Base-by-base conservation (phyloP, 2,113 vertebrate species). In the Crotalus viridis region DNA sequence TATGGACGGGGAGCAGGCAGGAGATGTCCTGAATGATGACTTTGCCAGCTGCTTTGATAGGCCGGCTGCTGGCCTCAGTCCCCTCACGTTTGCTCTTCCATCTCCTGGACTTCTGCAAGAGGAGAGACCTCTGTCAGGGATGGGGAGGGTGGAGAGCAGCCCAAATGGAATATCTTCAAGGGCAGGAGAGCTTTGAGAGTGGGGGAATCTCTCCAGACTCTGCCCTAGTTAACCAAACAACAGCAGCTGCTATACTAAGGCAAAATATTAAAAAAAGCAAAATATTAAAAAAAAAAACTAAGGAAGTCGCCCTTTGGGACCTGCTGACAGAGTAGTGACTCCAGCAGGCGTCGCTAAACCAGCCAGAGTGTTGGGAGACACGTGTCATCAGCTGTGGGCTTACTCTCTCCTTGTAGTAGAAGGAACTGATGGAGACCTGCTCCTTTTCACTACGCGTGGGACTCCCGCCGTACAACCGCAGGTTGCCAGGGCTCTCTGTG, bases 371-470 rank as follows among this genome's bases (percentile, higher is more conserved):
- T 21, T 10, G 93, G 52, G n/a, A 1, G n/a, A 57, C 81, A 86
- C 92, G 85, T 51, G n/a, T 33, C 22, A 94, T 13, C 17, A 33
- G 69, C 22, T 19, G 19, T 33, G 43, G 28, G 87, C 98, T 98
- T 97, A 99, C 99, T 98, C 99, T 98, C 87, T 99, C 99, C 97
- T 99, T 99, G 95, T 99, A 99, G 97, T 99, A 99, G 97, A 99
- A 99, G 95, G 99, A 99, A 39, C 99, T 99, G 93, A 99, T 99
- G 96, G 99, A 99, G 93, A 99, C 99, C 64, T 99, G 98, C 94
- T 99, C 99, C 96, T 99, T 99, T 96, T 99, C 99, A 0, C 98
- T 98, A 91, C 99, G 99, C 0, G 99, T 99, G 0, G 99, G 99
- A 93, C 99, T 99, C 89, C 99, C 98, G 0, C 99, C 99, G 97